Percentiles rank a stretch among this genome's conserved stretches.
phyloP scores from a whole-genome alignment of 2,888 invertebrate species.

The Acleris sparsana region DNA sequence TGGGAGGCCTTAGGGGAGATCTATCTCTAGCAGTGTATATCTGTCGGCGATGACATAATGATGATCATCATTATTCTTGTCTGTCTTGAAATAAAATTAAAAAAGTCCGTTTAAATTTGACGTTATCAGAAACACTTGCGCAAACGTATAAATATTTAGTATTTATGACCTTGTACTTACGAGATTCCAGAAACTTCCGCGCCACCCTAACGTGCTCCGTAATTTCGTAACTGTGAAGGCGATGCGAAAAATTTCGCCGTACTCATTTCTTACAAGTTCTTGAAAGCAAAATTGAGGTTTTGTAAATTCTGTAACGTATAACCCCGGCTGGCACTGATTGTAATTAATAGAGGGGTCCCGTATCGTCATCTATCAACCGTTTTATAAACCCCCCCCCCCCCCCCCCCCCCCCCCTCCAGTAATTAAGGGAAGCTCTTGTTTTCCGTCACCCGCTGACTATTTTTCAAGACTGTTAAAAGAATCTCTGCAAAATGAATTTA shows the following conservation, averaged over 20 bases:
- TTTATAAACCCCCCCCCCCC: constrained; percentile 48
- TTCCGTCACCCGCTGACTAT: constrained; percentile 37
- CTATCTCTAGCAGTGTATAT: not conserved
- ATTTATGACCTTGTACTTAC: not conserved
- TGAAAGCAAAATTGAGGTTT: constrained; percentile 35
- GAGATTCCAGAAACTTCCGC: not conserved
- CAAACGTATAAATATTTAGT: too few relatives aligned
- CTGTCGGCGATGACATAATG: too few relatives aligned
- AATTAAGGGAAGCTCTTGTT: constrained; percentile 49
- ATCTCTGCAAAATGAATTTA: not conserved
- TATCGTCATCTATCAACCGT: constrained; percentile 56
- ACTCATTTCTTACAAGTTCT: constrained; percentile 17
- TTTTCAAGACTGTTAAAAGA: constrained; percentile 37
- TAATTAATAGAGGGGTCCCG: constrained; percentile 54
- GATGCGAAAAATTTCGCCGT: constrained; percentile 3
- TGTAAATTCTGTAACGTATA: constrained; percentile 25
- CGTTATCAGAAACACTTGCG: too few relatives aligned
- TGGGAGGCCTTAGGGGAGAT: too few relatives aligned
- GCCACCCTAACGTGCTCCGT: not conserved
- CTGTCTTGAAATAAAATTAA: too few relatives aligned
- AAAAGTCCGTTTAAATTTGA: too few relatives aligned
- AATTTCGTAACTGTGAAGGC: constrained; percentile 19
- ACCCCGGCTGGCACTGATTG: constrained; percentile 45
- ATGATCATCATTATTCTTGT: too few relatives aligned
- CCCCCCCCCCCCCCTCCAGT: constrained; percentile 43